Evolutionary conservation across 2,888 invertebrate species (phyloP), one percentile per base, ranked within the genome.

Genomic region (Seira ritae): DNA sequence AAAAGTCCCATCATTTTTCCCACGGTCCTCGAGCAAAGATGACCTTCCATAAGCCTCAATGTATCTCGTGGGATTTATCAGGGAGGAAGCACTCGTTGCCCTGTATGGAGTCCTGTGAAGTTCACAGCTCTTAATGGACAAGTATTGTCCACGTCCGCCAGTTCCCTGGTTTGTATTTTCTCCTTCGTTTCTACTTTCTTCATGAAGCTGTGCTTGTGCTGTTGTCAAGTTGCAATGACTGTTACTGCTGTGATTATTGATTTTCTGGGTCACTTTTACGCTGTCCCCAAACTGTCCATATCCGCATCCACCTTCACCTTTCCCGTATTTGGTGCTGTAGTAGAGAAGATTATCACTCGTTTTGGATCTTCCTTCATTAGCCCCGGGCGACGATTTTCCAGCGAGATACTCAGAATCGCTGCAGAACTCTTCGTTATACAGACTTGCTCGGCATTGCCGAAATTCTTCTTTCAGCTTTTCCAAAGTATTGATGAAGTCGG

Each of bases 381-480:
- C 62, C 17, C 70, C 62, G 24, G 87, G 82, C 4, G 76, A 79
- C 10, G 87, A 86, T 66, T 83, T 82, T 8, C 80, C 86, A 0
- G 85, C 83, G n/a, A 88, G 55, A 68, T 81, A 86, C 19, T 88
- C 88, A 10, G 87, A 72, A 66, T 87, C 88, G 67, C 81, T 83
- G 50, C 84, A 84, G 62, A 70, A 78, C 19, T 81, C 81, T 17
- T 84, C 84, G 23, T 86, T 86, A 65, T 86, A 86, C 4, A 89
- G 50, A 12, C 77, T 81, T 15, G 87, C 82, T 68, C 89, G 77
- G 76, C 87, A 87, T 46, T 85, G 80, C 0, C 89, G 84, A 79
- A 89, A 89, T 60, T 89, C 89, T 72, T 88, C 89, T 68, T 89
- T 89, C 1, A 89, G 79, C 42, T 65, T 81, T 66, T 89, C 89